Percentiles rank a stretch among this genome's conserved stretches.
Evolutionary conservation across 2,113 vertebrate genomes (phyloP).

Genomic region (Platichthys flesus): DNA sequence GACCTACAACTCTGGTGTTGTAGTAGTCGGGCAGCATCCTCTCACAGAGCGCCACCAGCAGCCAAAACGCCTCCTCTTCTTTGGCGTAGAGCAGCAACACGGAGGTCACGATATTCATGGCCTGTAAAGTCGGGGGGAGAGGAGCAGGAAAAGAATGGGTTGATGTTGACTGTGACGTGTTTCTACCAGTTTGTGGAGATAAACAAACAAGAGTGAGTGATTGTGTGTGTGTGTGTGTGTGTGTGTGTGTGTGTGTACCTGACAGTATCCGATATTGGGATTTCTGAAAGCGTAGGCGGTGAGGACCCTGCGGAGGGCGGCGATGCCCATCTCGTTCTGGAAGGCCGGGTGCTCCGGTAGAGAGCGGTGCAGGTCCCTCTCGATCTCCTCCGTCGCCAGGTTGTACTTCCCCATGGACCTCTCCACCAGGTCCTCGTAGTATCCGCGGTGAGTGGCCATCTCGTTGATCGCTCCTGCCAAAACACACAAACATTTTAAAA

Average conservation of each 20-base stretch:
- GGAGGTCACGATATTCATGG: slow-evolving; percentile 99
- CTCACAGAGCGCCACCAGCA: slow-evolving; percentile 96
- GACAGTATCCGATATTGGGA: slow-evolving; percentile 98
- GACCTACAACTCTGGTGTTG: slow-evolving; percentile 98
- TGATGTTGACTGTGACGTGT: background rate
- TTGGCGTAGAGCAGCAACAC: slow-evolving; percentile 97
- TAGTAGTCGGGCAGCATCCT: slow-evolving; percentile 99
- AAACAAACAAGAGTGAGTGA: background rate
- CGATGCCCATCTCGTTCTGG: slow-evolving; percentile 99
- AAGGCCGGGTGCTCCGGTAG: slow-evolving; percentile 97
- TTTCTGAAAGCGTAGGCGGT: slow-evolving; percentile 98
- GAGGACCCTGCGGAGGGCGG: slow-evolving; percentile 93
- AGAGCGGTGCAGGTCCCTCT: slow-evolving; percentile 96
- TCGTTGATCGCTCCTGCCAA: slow-evolving; percentile 93
- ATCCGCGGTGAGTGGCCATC: slow-evolving; percentile 96
- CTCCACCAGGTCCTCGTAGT: slow-evolving; percentile 97
- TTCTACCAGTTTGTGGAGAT: background rate
- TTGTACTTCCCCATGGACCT: slow-evolving; percentile 98
- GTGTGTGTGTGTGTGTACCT: slow-evolving; percentile 80
- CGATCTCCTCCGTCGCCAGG: slow-evolving; percentile 97
- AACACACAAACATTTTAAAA: background rate
- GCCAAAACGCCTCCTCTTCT: slow-evolving; percentile 98
- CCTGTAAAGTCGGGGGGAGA: slow-evolving; percentile 76
- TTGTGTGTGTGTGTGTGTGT: no score
- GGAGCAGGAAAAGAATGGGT: background rate